These are phyloP conservation scores for Trachops cirrhosus DNA, from an alignment of 2,797 vertebrate genomes.

Conservation along the genomic window DNA sequence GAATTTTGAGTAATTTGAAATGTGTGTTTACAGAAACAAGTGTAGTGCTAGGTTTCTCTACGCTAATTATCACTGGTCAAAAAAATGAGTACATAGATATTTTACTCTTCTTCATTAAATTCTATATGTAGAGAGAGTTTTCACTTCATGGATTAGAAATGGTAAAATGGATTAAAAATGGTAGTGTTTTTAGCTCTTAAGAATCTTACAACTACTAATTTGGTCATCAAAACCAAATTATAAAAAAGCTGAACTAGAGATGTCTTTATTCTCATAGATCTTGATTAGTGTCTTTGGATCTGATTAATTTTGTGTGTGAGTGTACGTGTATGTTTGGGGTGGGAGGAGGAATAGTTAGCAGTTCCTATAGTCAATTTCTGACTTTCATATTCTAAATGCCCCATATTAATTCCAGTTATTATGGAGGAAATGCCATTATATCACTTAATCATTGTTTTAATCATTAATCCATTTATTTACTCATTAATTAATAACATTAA, in stretches of 20 bases:
- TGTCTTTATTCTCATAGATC: background rate
- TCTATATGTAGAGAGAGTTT: background rate
- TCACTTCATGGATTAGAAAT: background rate
- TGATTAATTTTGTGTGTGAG: background rate
- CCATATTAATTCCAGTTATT: background rate
- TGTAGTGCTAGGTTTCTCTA: background rate
- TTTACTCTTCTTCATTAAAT: background rate
- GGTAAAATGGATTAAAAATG: background rate
- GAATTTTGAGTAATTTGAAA: background rate
- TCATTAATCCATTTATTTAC: background rate
- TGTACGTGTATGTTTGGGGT: background rate
- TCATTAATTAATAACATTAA: background rate
- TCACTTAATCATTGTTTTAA: background rate
- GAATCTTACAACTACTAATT: background rate
- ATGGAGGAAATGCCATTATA: background rate
- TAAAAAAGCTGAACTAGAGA: background rate
- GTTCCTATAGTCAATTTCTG: background rate
- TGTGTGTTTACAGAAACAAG: background rate
- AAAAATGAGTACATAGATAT: background rate
- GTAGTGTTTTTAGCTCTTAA: background rate
- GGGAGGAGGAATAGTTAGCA: background rate
- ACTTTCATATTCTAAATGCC: background rate
- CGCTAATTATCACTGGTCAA: background rate
- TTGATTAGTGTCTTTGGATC: background rate
- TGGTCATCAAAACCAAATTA: background rate